Evolutionary conservation across 1,140 invertebrate species (phyloP).

Genomic region (Trigoniulus corallinus): DNA sequence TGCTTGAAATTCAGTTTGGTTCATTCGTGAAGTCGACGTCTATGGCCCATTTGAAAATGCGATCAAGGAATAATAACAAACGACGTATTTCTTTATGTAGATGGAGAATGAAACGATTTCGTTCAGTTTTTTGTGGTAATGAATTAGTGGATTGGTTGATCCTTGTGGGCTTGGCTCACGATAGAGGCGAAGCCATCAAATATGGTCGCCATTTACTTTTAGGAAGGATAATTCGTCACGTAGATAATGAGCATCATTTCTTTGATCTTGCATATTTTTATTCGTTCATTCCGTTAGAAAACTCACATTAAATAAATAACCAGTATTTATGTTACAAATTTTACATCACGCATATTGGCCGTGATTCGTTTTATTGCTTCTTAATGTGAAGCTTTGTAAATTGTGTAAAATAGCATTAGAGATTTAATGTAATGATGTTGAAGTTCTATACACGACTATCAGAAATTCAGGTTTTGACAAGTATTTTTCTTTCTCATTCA

Average conservation of each 20-base stretch:
- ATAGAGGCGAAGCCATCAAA: constrained; percentile 52
- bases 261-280: constrained; percentile 34
- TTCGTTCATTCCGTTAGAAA: constrained; percentile 14
- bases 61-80: background rate
- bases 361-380: too few species aligned
- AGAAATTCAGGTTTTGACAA: too few species aligned
- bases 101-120: constrained; percentile 52
- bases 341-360: too few species aligned
- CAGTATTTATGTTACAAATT: too few species aligned
- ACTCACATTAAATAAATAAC: background rate
- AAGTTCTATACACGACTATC: too few species aligned
- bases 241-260: constrained; percentile 65
- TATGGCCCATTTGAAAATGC: too few species aligned
- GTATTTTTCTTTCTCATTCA: too few species aligned
- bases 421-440: too few species aligned
- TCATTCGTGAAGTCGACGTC: too few species aligned
- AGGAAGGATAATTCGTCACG: constrained; percentile 63
- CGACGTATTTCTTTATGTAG: background rate
- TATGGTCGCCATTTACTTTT: constrained; percentile 70
- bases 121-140: constrained; percentile 60
- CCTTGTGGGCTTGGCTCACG: constrained; percentile 51
- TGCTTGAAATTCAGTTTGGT: too few species aligned
- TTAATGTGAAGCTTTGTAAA: too few species aligned
- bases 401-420: too few species aligned
- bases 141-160: constrained; percentile 75